phyloP scores from a whole-genome alignment of 1,140 invertebrate species.

The Bombus haemorrhoidalis region DNA sequence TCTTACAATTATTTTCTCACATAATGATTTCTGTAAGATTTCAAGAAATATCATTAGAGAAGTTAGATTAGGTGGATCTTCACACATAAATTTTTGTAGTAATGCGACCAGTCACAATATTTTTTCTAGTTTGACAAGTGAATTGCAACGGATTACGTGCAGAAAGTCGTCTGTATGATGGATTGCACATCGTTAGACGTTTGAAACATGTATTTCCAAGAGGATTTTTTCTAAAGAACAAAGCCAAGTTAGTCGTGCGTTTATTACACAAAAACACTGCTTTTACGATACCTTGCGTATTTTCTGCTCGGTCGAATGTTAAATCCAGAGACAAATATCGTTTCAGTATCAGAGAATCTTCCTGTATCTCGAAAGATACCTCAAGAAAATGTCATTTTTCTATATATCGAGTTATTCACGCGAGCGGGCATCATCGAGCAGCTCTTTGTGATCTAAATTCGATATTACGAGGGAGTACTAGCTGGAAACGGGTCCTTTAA shows the following conservation, averaged over 20 bases:
- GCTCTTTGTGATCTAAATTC: constrained; percentile 8
- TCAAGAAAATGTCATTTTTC: neutral
- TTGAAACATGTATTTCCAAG: neutral
- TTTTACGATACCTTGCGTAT: neutral
- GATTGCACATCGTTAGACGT: no score
- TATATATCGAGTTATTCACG: neutral
- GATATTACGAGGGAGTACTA: neutral
- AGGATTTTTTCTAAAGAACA: neutral
- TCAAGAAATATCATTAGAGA: no score
- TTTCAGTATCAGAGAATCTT: neutral
- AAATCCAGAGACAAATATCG: neutral
- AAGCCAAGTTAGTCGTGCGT: neutral
- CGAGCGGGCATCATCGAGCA: neutral
- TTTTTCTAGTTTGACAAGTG: no score
- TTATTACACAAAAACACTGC: neutral
- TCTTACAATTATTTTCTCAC: neutral
- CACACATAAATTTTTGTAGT: no score
- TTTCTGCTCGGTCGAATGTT: neutral
- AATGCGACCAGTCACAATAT: no score
- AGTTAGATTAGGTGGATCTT: no score
- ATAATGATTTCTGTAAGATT: neutral
- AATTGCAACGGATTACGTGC: no score
- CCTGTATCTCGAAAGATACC: neutral
- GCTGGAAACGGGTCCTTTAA: neutral
- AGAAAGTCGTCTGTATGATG: no score